Base-by-base conservation (phyloP, 2,888 invertebrate genomes). In the Plagodis dolabraria region DNA sequence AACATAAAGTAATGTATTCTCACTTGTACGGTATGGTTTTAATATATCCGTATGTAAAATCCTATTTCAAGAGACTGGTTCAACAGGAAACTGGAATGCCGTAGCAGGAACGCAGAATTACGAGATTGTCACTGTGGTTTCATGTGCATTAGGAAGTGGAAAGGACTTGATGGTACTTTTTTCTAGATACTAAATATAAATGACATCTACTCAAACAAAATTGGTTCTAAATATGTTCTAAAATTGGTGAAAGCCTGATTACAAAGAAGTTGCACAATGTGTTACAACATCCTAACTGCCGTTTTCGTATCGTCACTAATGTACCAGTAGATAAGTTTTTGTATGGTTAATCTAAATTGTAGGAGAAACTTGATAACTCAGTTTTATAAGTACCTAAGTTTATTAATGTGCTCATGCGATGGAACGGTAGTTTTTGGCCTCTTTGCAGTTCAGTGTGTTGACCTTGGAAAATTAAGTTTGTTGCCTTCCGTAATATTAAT, bases 201-300 rank as follows among this genome's bases (percentile, higher is more conserved):
- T 60, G 59, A 60, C 56, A 10, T 43, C 63, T 64, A 70, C 77
- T 77, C 70, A 74, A 77, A 75, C 70, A 68, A 71, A n/a, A 76
- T 76, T 70, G 74, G 63, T 66, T 72, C 64, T 75, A 71, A 73
- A 72, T 75, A 76, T 69, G 67, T 51, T 63, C 63, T 67, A 60
- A 72, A 72, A 74, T 70, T 74, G 75, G 80, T 68, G 77, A 80
- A 79, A 80, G 77, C 66, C 63, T 64, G 46, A 63, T 65, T 67
- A 61, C 68, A 60, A 48, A 45, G 11, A 56, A 57, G 44, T 68
- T 63, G 61, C 60, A 60, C 53, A 71, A 75, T 65, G 7, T 51
- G 51, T 71, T 70, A 49, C 58, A 61, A 68, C 48, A 68, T 68
- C 61, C 65, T 69, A 52, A 53, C 53, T 46, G 50, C 49, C 5